Base-by-base conservation (phyloP, 2,888 invertebrate genomes). In the Oscheius myriophilus region DNA sequence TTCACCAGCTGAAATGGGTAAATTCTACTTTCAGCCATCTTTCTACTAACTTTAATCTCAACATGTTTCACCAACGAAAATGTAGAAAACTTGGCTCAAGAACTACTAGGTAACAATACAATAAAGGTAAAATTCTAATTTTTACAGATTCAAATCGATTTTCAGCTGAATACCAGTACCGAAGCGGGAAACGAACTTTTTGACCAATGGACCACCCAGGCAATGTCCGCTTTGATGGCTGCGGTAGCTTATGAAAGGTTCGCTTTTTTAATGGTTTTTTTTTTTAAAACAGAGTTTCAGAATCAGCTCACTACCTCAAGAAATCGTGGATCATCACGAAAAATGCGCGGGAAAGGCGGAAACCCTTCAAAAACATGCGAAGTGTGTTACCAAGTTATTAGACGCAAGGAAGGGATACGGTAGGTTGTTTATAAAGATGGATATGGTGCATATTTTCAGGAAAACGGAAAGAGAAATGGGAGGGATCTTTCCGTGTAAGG, bases 201-300 rank as follows among this genome's bases (percentile, higher is more conserved):
- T 12, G 66, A 73, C 52, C 71, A 72, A 16, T 76, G 76, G 76
- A 39, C 72, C 9, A 70, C 71, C 12, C 76, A 76, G 25, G 76
- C 76, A 4, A 42, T 73, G 18, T 76, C 76, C 4, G 68, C 71
- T 1, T 62, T 76, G 1, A 65, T 76, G n/a, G 68, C 76, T 1
- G 68, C 76, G 2, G 73, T 73, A 1, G 76, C 71, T 6, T 58
- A 73, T 49, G 70, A 76, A 23, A 70, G 69, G 75, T 71, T 18
- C 33, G 69, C 57, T 21, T 45, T n/a, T n/a, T n/a, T n/a, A n/a
- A 11, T 16, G 3, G 59, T 25, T 21, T 9, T 21, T 45, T 12
- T 25, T 2, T 26, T 16, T 23, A 49, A 12, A 2, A 7, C 25
- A 14, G 26, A 61, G 7, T 61, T 45, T 12, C 25, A 61, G 61